Evolutionary conservation across 1,140 invertebrate genomes (phyloP), one percentile per base, ranked within the genome.

Genomic region (Drosophila takahashii): DNA sequence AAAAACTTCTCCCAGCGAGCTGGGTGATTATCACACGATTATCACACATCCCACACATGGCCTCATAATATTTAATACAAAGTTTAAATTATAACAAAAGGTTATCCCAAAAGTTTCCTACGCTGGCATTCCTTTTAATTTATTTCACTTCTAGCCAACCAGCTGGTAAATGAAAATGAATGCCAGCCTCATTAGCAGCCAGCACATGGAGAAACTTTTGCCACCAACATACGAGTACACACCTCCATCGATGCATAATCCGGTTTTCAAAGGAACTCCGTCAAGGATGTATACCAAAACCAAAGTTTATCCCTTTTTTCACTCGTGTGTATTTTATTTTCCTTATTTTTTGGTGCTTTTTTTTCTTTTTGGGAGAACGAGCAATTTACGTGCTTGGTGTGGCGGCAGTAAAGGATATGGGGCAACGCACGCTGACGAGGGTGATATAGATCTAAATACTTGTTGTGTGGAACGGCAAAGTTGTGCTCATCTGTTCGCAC

Each of bases 281-380:
- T 39, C 52, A 41, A 65, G 72, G 61, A 56, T 57, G 72, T 76
- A 48, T 75, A 58, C 51, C 26, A 3, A 75, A 76, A 76, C 42
- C 62, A 83, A 89, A 87, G 84, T 87, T 87, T 89, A 89, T 83
- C 76, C 84, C 80, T 78, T 74, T 70, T 77, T 75, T 81, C 58
- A 42, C 18, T 47, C 29, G 42, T 47, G 56, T 47, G 56, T 58
- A 11, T 42, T 42, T 13, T 44, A 13, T 44, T 32, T 42, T 22
- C 45, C 57, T 5, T 15, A 16, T 0, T 73, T 65, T 58, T 48
- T 36, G 13, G 13, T 16, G 4, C 1, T 32, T 18, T 44, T 39
- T 52, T 39, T 39, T 54, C 56, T 61, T 41, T 45, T 32, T 41
- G 52, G 18, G 18, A 39, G 52, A 45, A 54, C 50, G 18, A 77